Evolutionary conservation across 2,113 vertebrate genomes (phyloP), one percentile per base, ranked within the genome.

Genomic region (Proterorhinus semilunaris): DNA sequence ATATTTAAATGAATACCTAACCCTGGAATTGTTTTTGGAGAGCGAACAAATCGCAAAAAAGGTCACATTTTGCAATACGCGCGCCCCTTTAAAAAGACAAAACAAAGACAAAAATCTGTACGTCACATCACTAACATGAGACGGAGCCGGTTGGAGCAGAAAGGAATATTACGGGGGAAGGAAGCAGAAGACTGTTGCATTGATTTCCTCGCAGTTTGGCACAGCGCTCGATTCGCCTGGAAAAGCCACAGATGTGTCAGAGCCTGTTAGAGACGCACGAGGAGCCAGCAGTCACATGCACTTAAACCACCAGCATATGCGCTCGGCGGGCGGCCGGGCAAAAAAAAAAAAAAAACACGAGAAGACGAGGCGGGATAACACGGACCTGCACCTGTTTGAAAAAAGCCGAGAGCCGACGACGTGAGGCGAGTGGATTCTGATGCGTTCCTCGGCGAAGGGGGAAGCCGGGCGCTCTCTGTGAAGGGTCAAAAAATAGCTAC

Each of bases 201-300:
- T 87, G 88, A 91, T 90, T 89, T 87, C 84, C 78, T 88, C 84
- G 81, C 87, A 81, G 83, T 81, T 87, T 87, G 85, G 84, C 83
- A 85, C 65, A 69, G 64, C 84, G 52, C 83, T 69, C 61, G 79
- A 83, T 82, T 84, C 49, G 80, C 80, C 78, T 81, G 83, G 83
- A 88, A 87, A 91, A 86, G 86, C 83, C 81, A 88, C 81, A 81
- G 79, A 84, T 80, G 83, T 83, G 84, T 90, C 88, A 86, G 76
- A 87, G 75, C 46, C 65, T 75, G 71, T 87, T 86, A 89, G 80
- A 63, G 76, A 76, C 45, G 69, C 77, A 55, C 70, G 75, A 74
- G 75, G 68, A 81, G 65, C 16, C 27, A 13, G 47, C 47, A 58
- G 79, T 75, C 71, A 71, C 51, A 73, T 62, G 74, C 68, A 4